Evolutionary conservation across 2,888 invertebrate genomes (phyloP), one percentile per base, ranked within the genome.

Genomic region (Ichneumoninae sp.): DNA sequence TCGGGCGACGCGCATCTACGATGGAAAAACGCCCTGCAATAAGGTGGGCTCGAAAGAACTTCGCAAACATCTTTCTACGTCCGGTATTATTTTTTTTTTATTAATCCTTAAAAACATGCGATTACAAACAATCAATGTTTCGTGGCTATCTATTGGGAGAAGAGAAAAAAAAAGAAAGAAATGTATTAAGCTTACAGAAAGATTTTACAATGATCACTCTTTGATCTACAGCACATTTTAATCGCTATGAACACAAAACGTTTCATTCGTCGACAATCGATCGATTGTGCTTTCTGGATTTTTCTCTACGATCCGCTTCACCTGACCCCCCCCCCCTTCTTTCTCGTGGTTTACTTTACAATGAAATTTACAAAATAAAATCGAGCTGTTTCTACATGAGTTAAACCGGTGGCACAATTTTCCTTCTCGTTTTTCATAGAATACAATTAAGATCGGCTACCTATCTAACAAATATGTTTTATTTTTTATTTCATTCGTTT

Each of bases 391-490:
- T 63, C 63, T 63, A 66, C 47, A 54, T 57, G 68, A 65, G 33
- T 50, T 66, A 1, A 52, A 26, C 71, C 69, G 63, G 77, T 79
- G 73, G 60, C 65, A 71, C 19, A 40, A 79, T 54, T 70, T 33
- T 47, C 44, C n/a, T 52, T 73, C 40, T 47, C 44, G 44, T 16
- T 47, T 63, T 63, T 70, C 76, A 69, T 77, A 33, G 54, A 77
- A 66, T 76, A 77, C 60, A 70, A 80, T 79, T 70, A 74, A 70
- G 52, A 78, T 85, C 79, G 36, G 68, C 85, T 82, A 85, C 75
- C 77, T 84, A 84, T 40, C 75, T 79, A 82, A 66, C 65, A 22
- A 47, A 47, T 16, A 30, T 71, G 79, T 79, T 73, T 68, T 10
- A 60, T 77, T 57, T 77, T 52, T 52, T 36, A 63, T 76, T 22